Evolutionary conservation across 2,888 invertebrate genomes (phyloP).

Genomic region (Seira ritae): DNA sequence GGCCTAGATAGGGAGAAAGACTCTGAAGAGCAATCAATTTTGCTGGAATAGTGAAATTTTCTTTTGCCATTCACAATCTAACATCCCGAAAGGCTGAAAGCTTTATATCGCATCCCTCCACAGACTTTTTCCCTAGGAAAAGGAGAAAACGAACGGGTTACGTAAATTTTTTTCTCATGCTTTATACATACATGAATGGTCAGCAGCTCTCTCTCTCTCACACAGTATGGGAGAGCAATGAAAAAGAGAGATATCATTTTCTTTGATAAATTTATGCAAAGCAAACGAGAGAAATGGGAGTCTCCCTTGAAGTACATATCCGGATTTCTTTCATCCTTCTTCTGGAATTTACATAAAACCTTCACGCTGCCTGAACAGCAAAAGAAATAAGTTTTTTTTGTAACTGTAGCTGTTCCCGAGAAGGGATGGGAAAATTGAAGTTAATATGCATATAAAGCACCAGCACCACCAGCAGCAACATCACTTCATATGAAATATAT

Average conservation of each 20-base stretch:
- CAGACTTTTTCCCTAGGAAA: too few relatives aligned
- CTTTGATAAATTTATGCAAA: conserved; percentile 56
- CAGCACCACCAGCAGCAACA: too few relatives aligned
- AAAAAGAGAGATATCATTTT: conserved; percentile 29
- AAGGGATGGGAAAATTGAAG: too few relatives aligned
- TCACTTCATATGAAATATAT: too few relatives aligned
- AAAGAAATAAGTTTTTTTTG: conserved; percentile 23
- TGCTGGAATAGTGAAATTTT: conserved; percentile 33
- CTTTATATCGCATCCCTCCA: too few relatives aligned
- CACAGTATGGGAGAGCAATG: not conserved
- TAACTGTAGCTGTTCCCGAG: too few relatives aligned
- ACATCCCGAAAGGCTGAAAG: too few relatives aligned
- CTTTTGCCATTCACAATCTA: conserved; percentile 34
- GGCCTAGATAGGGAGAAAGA: conserved; percentile 12
- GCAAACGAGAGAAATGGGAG: conserved; percentile 27
- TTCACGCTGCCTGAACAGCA: conserved; percentile 31
- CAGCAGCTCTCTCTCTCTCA: too few relatives aligned
- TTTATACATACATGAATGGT: too few relatives aligned
- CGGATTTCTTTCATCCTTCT: conserved; percentile 50
- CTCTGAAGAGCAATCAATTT: conserved; percentile 59
- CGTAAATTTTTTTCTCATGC: too few relatives aligned
- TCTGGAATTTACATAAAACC: conserved; percentile 44
- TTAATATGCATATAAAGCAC: too few relatives aligned
- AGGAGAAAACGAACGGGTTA: too few relatives aligned
- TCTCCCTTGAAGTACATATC: conserved; percentile 34